A percentile compares a stretch with the other conserved stretches of the same genome.
phyloP scores from a whole-genome alignment of 2,888 invertebrate genomes.

The Prionchulus punctatus region DNA sequence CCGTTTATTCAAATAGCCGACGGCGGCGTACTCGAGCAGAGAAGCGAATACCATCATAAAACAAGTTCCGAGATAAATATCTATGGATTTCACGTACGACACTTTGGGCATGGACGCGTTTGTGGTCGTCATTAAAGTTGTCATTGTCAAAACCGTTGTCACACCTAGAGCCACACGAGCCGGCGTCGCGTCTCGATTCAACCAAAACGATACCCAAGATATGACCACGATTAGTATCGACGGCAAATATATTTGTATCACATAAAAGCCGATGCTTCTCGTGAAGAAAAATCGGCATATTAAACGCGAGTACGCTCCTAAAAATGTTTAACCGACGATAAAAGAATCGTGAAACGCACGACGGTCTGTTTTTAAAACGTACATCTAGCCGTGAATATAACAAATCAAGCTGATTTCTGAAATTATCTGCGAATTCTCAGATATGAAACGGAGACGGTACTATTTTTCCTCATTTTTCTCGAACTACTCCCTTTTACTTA shows the following conservation, averaged over 20 bases:
- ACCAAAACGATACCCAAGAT: slow-evolving; percentile 42
- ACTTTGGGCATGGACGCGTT: slow-evolving; percentile 90
- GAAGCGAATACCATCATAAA: slow-evolving; percentile 99
- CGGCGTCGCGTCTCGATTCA: slow-evolving; percentile 40
- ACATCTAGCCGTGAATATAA: no score
- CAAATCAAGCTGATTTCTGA: no score
- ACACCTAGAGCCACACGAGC: slow-evolving; percentile 38
- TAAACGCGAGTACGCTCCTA: slow-evolving; percentile 37
- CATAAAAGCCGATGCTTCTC: slow-evolving; percentile 39
- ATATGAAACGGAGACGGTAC: no score
- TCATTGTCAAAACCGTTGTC: slow-evolving; percentile 58
- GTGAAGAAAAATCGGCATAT: slow-evolving; percentile 38
- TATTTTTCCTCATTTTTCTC: no score
- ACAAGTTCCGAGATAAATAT: slow-evolving; percentile 88
- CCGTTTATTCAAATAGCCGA: slow-evolving; percentile 88
- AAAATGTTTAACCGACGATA: slow-evolving; percentile 9
- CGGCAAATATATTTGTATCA: slow-evolving; percentile 41
- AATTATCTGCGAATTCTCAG: no score
- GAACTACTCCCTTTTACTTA: no score
- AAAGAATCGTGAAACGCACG: no score
- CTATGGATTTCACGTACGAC: slow-evolving; percentile 87
- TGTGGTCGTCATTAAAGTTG: slow-evolving; percentile 86
- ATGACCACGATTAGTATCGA: slow-evolving; percentile 41
- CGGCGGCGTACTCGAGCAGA: slow-evolving; percentile 88
- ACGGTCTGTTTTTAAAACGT: no score